Evolutionary conservation across 2,113 vertebrate genomes (phyloP), one percentile per base, ranked within the genome.

Genomic region (Psephotus haematonotus): DNA sequence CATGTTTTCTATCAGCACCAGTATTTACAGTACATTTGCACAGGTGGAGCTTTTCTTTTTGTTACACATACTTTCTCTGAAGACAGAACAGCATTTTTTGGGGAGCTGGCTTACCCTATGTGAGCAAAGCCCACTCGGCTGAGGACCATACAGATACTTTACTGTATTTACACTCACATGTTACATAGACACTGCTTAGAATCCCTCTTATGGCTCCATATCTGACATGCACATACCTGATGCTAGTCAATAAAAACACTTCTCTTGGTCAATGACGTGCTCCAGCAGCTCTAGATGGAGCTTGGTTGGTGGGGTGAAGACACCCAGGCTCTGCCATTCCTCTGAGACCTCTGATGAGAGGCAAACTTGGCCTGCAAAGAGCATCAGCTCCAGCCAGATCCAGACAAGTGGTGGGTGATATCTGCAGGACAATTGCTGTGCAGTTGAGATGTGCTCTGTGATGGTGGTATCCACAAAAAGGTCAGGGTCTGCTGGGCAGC

Each of bases 401-500:
- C 53, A 49, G 19, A 4, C 3, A 4, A 57, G 15, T 1, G 12
- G 15, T 31, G 43, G 55, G 29, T 41, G 72, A 47, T 0, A 2
- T 39, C 62, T 41, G 41, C 65, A 78, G 60, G 74, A 41, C 65
- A 28, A 41, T 33, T 17, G 5, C 10, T 1, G 0, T 4, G 28
- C 47, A 13, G 39, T 37, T 59, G 23, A 33, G 63, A 35, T 2
- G 0, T 14, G 19, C 25, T 50, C 39, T 7, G 33, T 9, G 49
- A 28, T 2, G 8, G 17, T 41, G 68, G 6, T 1, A 6, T 13
- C 64, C 63, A 74, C 47, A 62, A 49, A 78, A 63, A 39, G 2
- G 8, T 44, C 14, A 35, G 9, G 9, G 4, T 74, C 18, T 3
- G 1, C 44, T 6, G 16, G 29, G 60, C 35, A 81, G 77, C 24